phyloP scores from a whole-genome alignment of 2,888 invertebrate genomes.

The Polyommatus icarus region DNA sequence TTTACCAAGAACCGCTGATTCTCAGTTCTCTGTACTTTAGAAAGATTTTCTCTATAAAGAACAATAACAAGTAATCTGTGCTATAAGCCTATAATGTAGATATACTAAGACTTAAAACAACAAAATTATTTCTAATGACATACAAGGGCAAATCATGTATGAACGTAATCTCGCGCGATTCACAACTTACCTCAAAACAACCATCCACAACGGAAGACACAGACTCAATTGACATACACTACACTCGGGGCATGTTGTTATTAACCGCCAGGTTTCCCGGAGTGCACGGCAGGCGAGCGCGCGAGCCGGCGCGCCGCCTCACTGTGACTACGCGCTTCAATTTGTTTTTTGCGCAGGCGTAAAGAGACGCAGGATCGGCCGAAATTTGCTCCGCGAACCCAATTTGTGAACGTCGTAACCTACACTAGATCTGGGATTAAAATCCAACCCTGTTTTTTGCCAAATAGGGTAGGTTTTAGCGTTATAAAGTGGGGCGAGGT shows the following conservation, averaged over 20 bases:
- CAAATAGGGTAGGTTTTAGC: conserved; percentile 34
- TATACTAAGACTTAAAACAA: neutral
- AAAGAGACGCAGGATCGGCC: conserved; percentile 69
- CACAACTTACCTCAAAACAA: conserved; percentile 68
- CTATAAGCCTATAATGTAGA: neutral
- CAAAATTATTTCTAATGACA: conserved; percentile 15
- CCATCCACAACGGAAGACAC: conserved; percentile 68
- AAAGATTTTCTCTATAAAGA: neutral
- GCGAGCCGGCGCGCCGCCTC: conserved; percentile 79
- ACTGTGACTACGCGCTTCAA: conserved; percentile 63
- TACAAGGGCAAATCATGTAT: conserved; percentile 33
- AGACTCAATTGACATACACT: conserved; percentile 67
- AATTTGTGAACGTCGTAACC: conserved; percentile 48
- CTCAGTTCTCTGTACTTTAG: neutral
- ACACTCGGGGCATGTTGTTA: conserved; percentile 60
- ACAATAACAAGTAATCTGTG: neutral
- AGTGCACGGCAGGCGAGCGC: conserved; percentile 78
- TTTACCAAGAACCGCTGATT: neutral
- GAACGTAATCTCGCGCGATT: conserved; percentile 47
- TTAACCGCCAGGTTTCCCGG: conserved; percentile 55
- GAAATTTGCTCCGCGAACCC: conserved; percentile 61
- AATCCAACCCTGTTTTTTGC: conserved; percentile 31
- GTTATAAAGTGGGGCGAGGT: conserved; percentile 30
- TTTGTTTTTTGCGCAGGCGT: conserved; percentile 70
- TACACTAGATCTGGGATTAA: neutral